Evolutionary conservation across 2,113 vertebrate genomes (phyloP).

Genomic region (Bagarius yarrelli): DNA sequence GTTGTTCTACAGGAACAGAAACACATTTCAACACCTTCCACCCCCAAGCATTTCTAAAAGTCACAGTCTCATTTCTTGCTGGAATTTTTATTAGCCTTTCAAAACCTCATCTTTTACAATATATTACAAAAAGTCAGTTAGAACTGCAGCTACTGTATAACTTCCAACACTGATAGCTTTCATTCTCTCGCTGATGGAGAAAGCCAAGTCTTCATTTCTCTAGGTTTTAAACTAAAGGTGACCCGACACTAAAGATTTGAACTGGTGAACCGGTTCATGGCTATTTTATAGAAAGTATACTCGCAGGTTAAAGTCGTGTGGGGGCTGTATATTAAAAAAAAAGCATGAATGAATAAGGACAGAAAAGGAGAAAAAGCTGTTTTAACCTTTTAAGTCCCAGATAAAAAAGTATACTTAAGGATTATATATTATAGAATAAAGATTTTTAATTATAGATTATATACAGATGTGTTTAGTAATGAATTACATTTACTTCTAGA

Average conservation of each 20-base stretch:
- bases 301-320: constrained; percentile 14
- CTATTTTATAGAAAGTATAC: constrained; percentile 21
- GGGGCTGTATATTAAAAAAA: not conserved
- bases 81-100: constrained; percentile 7
- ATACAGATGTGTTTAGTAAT: too few species aligned
- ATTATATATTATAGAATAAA: too few species aligned
- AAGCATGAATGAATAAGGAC: constrained; percentile 29
- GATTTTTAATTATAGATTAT: too few species aligned
- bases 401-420: too few species aligned
- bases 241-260: constrained; percentile 5
- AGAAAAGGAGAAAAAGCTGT: constrained; percentile 5
- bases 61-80: constrained; percentile 8
- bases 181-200: not conserved
- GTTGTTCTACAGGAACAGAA: too few species aligned
- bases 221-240: constrained; percentile 6
- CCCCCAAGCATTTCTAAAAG: constrained; percentile 4
- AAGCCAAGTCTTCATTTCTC: not conserved
- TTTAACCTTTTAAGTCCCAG: too few species aligned
- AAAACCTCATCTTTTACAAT: not conserved
- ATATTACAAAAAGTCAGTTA: constrained; percentile 9
- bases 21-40: not conserved
- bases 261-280: not conserved
- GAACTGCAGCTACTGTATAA: not conserved
- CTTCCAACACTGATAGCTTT: constrained; percentile 8
- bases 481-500: too few species aligned